phyloP scores from a whole-genome alignment of 2,797 vertebrate genomes.

The Acanthiza pusilla region DNA sequence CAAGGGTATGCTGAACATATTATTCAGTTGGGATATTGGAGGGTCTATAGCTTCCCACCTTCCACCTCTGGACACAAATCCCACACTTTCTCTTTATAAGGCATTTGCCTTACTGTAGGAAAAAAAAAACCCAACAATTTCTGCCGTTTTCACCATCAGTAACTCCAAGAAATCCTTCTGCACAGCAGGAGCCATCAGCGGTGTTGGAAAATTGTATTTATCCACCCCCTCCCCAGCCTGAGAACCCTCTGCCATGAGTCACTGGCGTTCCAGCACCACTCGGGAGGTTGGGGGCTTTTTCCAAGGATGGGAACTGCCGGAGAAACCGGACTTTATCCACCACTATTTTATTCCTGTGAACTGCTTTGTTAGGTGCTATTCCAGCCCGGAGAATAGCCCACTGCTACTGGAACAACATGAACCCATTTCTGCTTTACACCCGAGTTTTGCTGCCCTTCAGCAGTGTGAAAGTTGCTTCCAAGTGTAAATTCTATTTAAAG shows the following conservation, averaged over 20 bases:
- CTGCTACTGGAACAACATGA: background rate
- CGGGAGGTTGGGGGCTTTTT: background rate
- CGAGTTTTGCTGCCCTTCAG: background rate
- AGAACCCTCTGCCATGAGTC: background rate
- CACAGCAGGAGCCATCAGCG: background rate
- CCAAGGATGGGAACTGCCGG: background rate
- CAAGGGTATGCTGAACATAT: background rate
- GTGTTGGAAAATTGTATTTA: background rate
- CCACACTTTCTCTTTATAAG: background rate
- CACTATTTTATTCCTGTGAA: background rate
- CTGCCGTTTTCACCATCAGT: background rate
- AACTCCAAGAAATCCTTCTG: background rate
- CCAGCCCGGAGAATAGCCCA: background rate
- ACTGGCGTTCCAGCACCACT: background rate
- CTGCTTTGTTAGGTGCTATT: background rate
- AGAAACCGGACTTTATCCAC: background rate
- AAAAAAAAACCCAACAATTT: background rate
- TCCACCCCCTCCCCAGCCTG: background rate
- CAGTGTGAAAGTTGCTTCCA: background rate
- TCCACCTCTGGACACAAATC: background rate
- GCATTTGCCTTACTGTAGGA: background rate
- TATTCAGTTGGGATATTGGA: background rate
- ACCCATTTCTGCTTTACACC: background rate
- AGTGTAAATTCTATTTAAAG: constrained; percentile 40
- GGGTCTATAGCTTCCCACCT: background rate